Evolutionary conservation across 2,113 vertebrate species (phyloP).

Genomic region (Anoura caudifer): DNA sequence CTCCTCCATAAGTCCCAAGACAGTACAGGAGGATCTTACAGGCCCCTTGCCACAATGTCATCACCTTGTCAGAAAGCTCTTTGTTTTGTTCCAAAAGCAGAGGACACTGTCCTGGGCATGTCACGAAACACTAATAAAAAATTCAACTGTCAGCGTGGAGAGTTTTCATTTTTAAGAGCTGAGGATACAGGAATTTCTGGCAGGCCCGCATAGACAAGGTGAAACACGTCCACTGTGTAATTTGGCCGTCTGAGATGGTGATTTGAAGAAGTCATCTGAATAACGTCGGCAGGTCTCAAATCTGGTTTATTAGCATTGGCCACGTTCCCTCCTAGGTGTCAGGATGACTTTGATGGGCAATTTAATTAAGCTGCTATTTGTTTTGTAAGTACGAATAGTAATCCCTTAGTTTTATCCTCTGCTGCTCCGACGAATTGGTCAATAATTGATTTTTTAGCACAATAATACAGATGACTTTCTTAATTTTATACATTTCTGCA

Average conservation of each 20-base stretch:
- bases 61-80: not conserved
- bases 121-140: conserved; percentile 39
- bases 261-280: not conserved
- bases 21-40: not conserved
- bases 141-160: not conserved
- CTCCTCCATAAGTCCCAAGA: not conserved
- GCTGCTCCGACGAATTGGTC: not conserved
- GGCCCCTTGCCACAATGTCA: not conserved
- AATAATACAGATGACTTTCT: not conserved
- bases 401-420: conserved; percentile 9
- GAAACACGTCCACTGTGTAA: not conserved
- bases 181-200: not conserved
- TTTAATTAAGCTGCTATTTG: conserved; percentile 41
- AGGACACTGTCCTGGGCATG: not conserved
- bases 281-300: not conserved
- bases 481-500: not conserved
- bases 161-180: conserved; percentile 37
- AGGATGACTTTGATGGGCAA: not conserved
- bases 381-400: conserved; percentile 14
- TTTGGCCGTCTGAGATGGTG: not conserved
- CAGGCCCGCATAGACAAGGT: not conserved
- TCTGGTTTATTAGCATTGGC: conserved; percentile 1
- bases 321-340: not conserved
- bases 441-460: not conserved
- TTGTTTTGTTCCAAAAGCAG: not conserved